Evolutionary conservation across 2,113 vertebrate species (phyloP), one percentile per base, ranked within the genome.

Genomic region (Strix uralensis): DNA sequence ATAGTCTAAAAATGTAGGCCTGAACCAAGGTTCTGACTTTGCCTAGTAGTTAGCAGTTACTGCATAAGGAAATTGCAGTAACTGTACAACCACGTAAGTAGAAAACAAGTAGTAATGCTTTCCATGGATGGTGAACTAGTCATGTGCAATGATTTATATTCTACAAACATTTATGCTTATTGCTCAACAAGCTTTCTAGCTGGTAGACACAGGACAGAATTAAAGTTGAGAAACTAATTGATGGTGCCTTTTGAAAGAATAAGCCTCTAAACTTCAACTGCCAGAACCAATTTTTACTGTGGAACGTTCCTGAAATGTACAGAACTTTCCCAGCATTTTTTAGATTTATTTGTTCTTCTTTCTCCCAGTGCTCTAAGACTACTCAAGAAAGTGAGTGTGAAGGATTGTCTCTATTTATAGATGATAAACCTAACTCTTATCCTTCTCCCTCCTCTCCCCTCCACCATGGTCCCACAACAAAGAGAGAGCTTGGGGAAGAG

Each of bases 401-500:
- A 94, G 58, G 55, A 58, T 69, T 88, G 65, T 70, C 32, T 74
- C 89, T 96, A 71, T 94, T 94, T 96, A 90, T 81, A 90, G 90
- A 81, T 55, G 87, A 95, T 66, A 91, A 95, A 94, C 16, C 25
- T 52, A 75, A 30, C 73, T 57, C 89, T 92, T 87, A 94, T 71
- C 77, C 57, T 61, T 18, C 52, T 85, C 54, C 7, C 58, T 91
- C 30, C 34, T 88, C 70, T 85, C 54, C 36, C 26, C 14, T 34
- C 34, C 8, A 9, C 73, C 65, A 81, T 4, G 15, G 32, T 87
- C 54, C 70, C n/a, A n/a, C 87, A 90, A 90, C 90, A 91, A 91
- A 92, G 80, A 75, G 18, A 75, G 30, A 65, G 11, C 47, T 25
- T 72, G 38, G 46, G 58, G 73, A 89, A 86, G 34, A 42, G n/a